Conservation (phyloP, 2,113 vertebrate genomes). For the Notothenia rossii region DNA sequence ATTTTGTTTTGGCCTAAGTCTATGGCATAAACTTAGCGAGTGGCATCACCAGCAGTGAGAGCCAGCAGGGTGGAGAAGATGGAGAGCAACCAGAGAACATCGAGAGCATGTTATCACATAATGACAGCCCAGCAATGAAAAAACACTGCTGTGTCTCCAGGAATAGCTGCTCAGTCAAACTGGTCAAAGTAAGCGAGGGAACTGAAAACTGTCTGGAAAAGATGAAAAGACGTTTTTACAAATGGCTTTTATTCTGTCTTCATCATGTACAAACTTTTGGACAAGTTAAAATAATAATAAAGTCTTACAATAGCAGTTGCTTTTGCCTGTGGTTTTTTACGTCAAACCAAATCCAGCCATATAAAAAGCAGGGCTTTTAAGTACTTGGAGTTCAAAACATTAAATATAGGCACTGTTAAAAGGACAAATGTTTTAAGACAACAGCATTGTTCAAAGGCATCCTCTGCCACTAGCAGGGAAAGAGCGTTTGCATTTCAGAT, state of each 20-base stretch:
- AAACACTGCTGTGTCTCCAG: slow-evolving; percentile 38
- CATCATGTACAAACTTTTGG: slow-evolving; percentile 69
- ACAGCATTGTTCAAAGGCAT: slow-evolving; percentile 73
- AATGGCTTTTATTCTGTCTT: slow-evolving; percentile 73
- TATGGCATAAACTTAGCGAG: slow-evolving; percentile 34
- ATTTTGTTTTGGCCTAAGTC: slow-evolving; percentile 47
- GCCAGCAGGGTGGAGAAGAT: slow-evolving; percentile 60
- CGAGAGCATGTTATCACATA: slow-evolving; percentile 52
- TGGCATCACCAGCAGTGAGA: slow-evolving; percentile 16
- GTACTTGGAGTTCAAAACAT: slow-evolving; percentile 70
- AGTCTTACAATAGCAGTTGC: slow-evolving; percentile 46
- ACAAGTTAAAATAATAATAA: slow-evolving; percentile 58
- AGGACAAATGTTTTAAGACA: slow-evolving; percentile 70
- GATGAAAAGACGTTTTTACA: slow-evolving; percentile 38
- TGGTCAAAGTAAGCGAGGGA: not conserved
- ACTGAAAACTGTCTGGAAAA: slow-evolving; percentile 25
- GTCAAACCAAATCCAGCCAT: slow-evolving; percentile 58
- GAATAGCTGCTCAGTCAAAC: slow-evolving; percentile 47
- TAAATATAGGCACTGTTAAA: slow-evolving; percentile 77
- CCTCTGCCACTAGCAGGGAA: slow-evolving; percentile 52
- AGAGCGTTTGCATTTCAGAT: slow-evolving; percentile 70
- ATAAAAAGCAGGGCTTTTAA: slow-evolving; percentile 64
- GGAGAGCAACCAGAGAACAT: slow-evolving; percentile 35
- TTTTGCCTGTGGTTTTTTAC: slow-evolving; percentile 40
- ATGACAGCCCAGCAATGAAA: slow-evolving; percentile 58